These are phyloP conservation scores for Brenthis ino DNA, from an alignment of 2,888 invertebrate species.

Conservation along the genomic window DNA sequence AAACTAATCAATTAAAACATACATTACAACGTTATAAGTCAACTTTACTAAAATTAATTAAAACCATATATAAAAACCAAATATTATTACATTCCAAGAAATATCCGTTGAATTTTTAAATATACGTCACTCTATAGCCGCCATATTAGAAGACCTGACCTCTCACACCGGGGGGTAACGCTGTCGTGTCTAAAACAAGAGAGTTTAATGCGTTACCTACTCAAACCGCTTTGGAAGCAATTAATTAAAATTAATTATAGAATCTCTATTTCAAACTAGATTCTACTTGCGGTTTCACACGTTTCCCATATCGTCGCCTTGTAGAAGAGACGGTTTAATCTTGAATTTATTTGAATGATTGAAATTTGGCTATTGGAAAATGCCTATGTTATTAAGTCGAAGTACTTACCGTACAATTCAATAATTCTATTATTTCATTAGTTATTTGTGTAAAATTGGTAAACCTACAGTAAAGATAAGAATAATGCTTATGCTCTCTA, in stretches of 20 bases:
- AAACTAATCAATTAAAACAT: too few relatives aligned
- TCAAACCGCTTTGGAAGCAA: constrained; percentile 21
- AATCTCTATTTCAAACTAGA: not conserved
- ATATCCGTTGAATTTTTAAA: constrained; percentile 7
- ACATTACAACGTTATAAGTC: too few relatives aligned
- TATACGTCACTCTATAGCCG: constrained; percentile 27
- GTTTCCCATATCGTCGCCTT: not conserved
- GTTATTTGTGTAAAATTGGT: too few relatives aligned
- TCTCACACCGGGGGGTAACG: constrained; percentile 33
- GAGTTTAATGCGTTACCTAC: constrained; percentile 31
- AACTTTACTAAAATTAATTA: not conserved
- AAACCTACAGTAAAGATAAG: too few relatives aligned
- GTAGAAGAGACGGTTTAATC: too few relatives aligned
- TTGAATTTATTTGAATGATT: too few relatives aligned
- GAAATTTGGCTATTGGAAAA: too few relatives aligned
- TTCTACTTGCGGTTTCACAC: too few relatives aligned
- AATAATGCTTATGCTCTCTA: too few relatives aligned
- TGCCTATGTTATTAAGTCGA: too few relatives aligned
- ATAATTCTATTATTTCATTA: too few relatives aligned
- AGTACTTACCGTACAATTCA: too few relatives aligned
- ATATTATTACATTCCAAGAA: constrained; percentile 1
- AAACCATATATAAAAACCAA: not conserved
- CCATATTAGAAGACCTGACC: constrained; percentile 37
- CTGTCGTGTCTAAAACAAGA: constrained; percentile 36
- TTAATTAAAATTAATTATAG: constrained; percentile 32